These are phyloP conservation scores for Macrobrachium nipponense DNA, from an alignment of 1,140 invertebrate genomes.

Conservation along the genomic window DNA sequence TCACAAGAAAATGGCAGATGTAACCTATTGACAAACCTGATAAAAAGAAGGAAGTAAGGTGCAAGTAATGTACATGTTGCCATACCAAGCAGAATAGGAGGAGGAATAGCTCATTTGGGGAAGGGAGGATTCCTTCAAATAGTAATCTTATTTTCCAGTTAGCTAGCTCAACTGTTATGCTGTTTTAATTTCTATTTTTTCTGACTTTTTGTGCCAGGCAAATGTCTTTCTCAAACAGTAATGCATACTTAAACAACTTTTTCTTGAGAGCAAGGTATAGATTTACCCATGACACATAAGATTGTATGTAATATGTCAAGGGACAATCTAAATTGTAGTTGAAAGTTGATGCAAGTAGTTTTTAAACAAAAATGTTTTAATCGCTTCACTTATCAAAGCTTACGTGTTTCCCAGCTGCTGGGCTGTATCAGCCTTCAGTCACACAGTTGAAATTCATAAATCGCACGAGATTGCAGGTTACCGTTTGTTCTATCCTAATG, in stretches of 20 bases:
- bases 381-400: neutral
- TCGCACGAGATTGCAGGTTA: neutral
- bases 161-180: neutral
- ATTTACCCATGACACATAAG: no score
- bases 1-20: no score
- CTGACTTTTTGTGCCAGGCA: no score
- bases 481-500: neutral
- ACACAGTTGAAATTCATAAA: neutral
- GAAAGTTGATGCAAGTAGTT: neutral
- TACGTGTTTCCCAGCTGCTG: neutral
- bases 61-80: no score
- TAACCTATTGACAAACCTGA: no score
- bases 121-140: no score
- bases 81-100: no score
- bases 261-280: no score
- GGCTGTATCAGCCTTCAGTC: neutral
- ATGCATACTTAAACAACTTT: no score
- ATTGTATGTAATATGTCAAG: neutral
- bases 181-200: neutral
- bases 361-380: neutral
- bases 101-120: no score
- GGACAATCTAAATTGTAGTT: neutral
- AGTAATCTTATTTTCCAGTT: neutral
- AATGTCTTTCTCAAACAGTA: no score
- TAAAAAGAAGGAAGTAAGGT: no score